Evolutionary conservation across 1,140 invertebrate genomes (phyloP).

Genomic region (Leptopilina boulardi): DNA sequence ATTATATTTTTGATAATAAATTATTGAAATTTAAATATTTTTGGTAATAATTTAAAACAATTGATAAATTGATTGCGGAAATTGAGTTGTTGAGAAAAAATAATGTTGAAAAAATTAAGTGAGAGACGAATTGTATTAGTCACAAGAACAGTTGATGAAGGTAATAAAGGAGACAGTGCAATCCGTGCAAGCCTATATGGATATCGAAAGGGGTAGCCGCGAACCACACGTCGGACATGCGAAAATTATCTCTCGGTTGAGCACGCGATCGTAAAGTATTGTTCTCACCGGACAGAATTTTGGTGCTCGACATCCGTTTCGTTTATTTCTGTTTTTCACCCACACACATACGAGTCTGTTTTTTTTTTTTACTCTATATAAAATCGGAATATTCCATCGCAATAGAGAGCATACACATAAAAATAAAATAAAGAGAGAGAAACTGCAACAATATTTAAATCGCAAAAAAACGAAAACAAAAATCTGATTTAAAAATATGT

Average conservation of each 20-base stretch:
- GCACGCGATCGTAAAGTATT: constrained; percentile 63
- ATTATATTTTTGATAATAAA: too few relatives aligned
- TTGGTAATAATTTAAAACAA: too few relatives aligned
- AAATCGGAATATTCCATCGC: not conserved
- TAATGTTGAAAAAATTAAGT: not conserved
- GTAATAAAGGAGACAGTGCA: constrained; percentile 63
- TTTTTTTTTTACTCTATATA: not conserved
- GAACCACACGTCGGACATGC: constrained; percentile 58
- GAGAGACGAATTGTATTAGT: not conserved
- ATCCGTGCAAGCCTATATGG: constrained; percentile 57
- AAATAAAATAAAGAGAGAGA: not conserved
- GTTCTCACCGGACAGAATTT: constrained; percentile 40
- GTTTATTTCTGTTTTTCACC: constrained; percentile 33
- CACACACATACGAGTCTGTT: not conserved
- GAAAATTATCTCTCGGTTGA: constrained; percentile 64
- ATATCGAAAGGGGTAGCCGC: constrained; percentile 60
- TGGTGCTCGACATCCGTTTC: constrained; percentile 46
- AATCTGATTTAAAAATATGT: not conserved
- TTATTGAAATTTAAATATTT: too few relatives aligned
- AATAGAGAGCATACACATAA: not conserved
- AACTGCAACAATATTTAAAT: not conserved
- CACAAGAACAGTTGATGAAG: constrained; percentile 42
- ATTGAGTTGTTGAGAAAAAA: too few relatives aligned
- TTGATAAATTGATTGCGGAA: too few relatives aligned
- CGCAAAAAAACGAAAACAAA: not conserved